Conservation (phyloP, 2,113 vertebrate genomes). For the Pachypanchax playfairii region DNA sequence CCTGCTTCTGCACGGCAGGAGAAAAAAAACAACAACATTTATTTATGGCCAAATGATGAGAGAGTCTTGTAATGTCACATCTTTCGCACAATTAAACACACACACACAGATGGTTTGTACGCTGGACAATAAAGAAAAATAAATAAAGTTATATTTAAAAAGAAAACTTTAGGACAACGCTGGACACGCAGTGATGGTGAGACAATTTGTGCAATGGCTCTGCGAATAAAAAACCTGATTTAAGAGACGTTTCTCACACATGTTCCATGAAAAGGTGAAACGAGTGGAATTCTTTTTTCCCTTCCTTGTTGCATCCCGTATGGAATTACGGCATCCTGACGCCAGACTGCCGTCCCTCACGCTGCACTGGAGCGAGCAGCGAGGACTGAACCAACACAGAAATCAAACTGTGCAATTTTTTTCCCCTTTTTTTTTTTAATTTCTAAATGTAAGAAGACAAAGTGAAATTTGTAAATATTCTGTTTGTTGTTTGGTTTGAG, state of each 20-base stretch:
- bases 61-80: constrained; percentile 66
- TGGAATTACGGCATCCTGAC: constrained; percentile 57
- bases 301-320: constrained; percentile 51
- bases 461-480: constrained; percentile 85
- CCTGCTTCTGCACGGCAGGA: constrained; percentile 37
- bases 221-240: constrained; percentile 57
- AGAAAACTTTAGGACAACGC: constrained; percentile 46
- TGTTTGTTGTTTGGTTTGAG: constrained; percentile 81
- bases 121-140: constrained; percentile 55
- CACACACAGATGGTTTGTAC: constrained; percentile 61
- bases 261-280: constrained; percentile 46
- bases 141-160: constrained; percentile 29
- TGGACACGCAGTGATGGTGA: constrained; percentile 50
- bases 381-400: constrained; percentile 57
- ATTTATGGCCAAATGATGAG: constrained; percentile 63
- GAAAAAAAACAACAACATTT: constrained; percentile 48
- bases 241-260: constrained; percentile 61
- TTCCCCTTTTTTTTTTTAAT: constrained; percentile 26
- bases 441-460: constrained; percentile 78
- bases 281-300: constrained; percentile 11
- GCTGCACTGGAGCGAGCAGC: constrained; percentile 58
- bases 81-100: constrained; percentile 74
- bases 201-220: constrained; percentile 29
- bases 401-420: constrained; percentile 79
- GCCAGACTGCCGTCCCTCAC: constrained; percentile 70